Evolutionary conservation across 2,797 vertebrate genomes (phyloP).

Genomic region (Typhlichthys subterraneus): DNA sequence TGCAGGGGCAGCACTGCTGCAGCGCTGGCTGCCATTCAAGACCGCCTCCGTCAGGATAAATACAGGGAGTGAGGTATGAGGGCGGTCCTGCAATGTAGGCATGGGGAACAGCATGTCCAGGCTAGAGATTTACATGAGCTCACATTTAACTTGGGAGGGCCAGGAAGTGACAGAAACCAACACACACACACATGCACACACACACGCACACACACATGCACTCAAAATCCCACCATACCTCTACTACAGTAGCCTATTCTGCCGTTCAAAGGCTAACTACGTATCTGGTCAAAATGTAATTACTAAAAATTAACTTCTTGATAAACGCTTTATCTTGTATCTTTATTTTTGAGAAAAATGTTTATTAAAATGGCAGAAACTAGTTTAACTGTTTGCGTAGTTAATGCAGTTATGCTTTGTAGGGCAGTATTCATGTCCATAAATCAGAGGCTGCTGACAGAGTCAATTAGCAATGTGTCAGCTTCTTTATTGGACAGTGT

Average conservation of each 20-base stretch:
- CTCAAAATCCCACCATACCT: slow-evolving; percentile 5
- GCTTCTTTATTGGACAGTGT: slow-evolving; percentile 32
- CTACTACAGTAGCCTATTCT: too few species aligned
- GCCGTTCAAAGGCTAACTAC: too few species aligned
- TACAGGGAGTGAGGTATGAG: slow-evolving; percentile 13
- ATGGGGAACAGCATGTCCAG: slow-evolving; percentile 47
- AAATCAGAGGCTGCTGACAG: slow-evolving; percentile 27
- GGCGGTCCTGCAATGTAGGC: slow-evolving; percentile 43
- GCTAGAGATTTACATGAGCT: slow-evolving; percentile 36
- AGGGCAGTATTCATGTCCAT: too few species aligned
- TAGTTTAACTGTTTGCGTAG: too few species aligned
- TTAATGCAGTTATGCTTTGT: too few species aligned
- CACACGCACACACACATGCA: slow-evolving; percentile 9
- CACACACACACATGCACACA: not conserved
- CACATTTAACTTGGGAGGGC: not conserved
- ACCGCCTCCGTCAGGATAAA: slow-evolving; percentile 59
- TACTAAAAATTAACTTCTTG: too few species aligned
- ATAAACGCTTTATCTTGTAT: too few species aligned
- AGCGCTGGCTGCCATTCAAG: slow-evolving; percentile 52
- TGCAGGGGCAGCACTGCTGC: slow-evolving; percentile 1
- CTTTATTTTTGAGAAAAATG: too few species aligned
- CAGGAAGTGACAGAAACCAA: slow-evolving; percentile 17
- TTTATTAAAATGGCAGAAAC: too few species aligned
- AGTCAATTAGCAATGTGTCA: slow-evolving; percentile 2
- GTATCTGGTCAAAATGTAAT: too few species aligned